Conservation (phyloP, 2,888 invertebrate genomes). For the Pyrgus malvae region DNA sequence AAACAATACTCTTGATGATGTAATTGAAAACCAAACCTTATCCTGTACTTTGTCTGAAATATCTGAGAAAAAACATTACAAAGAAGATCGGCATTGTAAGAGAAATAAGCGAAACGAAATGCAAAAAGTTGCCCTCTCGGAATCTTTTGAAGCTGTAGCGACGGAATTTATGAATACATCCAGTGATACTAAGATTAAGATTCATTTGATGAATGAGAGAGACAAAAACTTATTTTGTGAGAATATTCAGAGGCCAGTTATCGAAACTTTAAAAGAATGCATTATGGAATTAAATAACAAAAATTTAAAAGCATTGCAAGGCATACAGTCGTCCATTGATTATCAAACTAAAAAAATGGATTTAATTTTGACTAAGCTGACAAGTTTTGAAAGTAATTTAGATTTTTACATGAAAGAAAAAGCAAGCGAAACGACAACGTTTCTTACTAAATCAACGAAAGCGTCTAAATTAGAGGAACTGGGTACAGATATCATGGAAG, state of each 20-base stretch:
- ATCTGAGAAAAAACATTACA: constrained; percentile 53
- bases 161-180: constrained; percentile 48
- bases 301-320: constrained; percentile 44
- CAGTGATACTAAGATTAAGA: constrained; percentile 59
- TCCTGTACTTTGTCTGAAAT: constrained; percentile 61
- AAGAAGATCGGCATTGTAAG: constrained; percentile 35
- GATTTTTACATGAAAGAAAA: constrained; percentile 28
- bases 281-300: constrained; percentile 48
- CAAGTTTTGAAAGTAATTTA: constrained; percentile 56
- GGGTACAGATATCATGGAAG: constrained; percentile 50
- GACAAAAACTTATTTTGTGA: constrained; percentile 61
- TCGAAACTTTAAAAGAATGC: constrained; percentile 59
- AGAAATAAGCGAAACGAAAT: constrained; percentile 40
- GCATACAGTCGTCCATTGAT: constrained; percentile 47
- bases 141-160: constrained; percentile 65
- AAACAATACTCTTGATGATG: constrained; percentile 62
- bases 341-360: constrained; percentile 53
- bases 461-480: constrained; percentile 58
- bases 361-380: constrained; percentile 52
- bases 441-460: constrained; percentile 34
- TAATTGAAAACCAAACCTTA: constrained; percentile 60
- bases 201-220: constrained; percentile 66
- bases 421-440: background rate
- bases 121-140: constrained; percentile 50
- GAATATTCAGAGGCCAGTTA: constrained; percentile 58